phyloP scores from a whole-genome alignment of 2,888 invertebrate genomes.

The Cryptus armator region DNA sequence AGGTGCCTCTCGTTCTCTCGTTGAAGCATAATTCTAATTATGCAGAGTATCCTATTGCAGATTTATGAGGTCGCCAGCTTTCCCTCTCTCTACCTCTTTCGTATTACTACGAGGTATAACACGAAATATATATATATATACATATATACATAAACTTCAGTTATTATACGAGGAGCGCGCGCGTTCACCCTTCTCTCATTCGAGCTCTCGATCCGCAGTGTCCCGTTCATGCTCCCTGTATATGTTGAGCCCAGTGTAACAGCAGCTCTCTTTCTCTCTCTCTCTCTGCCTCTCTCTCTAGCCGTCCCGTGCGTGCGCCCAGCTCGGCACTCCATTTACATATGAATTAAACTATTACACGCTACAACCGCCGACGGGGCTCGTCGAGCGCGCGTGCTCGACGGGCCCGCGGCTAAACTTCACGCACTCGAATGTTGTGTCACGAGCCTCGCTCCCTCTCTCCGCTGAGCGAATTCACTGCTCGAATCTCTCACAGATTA shows the following conservation, averaged over 20 bases:
- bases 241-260: constrained; percentile 31
- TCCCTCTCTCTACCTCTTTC: constrained; percentile 52
- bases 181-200: constrained; percentile 55
- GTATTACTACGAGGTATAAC: constrained; percentile 68
- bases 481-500: not conserved
- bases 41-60: constrained; percentile 82
- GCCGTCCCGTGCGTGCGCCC: constrained; percentile 66
- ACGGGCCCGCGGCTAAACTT: constrained; percentile 42
- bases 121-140: constrained; percentile 22
- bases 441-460: not conserved
- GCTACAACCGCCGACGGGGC: constrained; percentile 66
- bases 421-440: constrained; percentile 28
- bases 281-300: constrained; percentile 66
- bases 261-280: constrained; percentile 22
- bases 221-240: constrained; percentile 29
- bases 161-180: constrained; percentile 34
- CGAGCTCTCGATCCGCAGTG: constrained; percentile 43
- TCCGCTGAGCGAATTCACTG: not conserved
- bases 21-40: constrained; percentile 81
- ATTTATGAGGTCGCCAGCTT: constrained; percentile 80
- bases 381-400: constrained; percentile 41
- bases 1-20: constrained; percentile 70
- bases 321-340: constrained; percentile 80
- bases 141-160: constrained; percentile 3
- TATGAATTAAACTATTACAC: constrained; percentile 83